These are phyloP conservation scores for Zele albiditarsus DNA, from an alignment of 2,888 invertebrate species.

Conservation along the genomic window DNA sequence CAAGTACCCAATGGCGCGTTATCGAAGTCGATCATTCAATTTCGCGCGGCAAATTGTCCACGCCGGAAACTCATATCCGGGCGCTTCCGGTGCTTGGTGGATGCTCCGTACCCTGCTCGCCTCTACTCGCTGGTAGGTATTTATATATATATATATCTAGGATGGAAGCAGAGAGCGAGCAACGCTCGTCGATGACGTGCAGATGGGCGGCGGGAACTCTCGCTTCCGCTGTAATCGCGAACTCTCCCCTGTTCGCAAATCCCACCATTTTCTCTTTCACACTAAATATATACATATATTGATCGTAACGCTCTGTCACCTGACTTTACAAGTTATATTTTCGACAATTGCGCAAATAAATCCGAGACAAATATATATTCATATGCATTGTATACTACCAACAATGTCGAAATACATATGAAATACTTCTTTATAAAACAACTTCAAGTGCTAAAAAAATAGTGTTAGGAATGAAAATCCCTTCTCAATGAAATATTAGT, in stretches of 20 bases:
- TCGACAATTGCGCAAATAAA: background rate
- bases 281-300: background rate
- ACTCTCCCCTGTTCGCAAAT: slow-evolving; percentile 25
- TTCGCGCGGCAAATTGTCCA: slow-evolving; percentile 85
- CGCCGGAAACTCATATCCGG: slow-evolving; percentile 92
- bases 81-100: slow-evolving; percentile 69
- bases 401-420: no score
- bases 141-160: background rate
- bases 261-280: slow-evolving; percentile 4
- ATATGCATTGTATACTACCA: no score
- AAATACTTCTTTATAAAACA: no score
- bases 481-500: no score
- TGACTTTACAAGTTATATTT: slow-evolving; percentile 3
- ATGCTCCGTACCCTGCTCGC: slow-evolving; percentile 46
- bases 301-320: background rate
- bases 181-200: slow-evolving; percentile 52
- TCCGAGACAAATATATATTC: background rate
- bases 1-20: slow-evolving; percentile 60
- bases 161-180: background rate
- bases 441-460: no score
- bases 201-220: slow-evolving; percentile 66
- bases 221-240: slow-evolving; percentile 62
- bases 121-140: background rate
- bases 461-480: no score
- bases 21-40: slow-evolving; percentile 76